phyloP scores from a whole-genome alignment of 2,113 vertebrate species.

The Cyphomyrus discorhynchus region DNA sequence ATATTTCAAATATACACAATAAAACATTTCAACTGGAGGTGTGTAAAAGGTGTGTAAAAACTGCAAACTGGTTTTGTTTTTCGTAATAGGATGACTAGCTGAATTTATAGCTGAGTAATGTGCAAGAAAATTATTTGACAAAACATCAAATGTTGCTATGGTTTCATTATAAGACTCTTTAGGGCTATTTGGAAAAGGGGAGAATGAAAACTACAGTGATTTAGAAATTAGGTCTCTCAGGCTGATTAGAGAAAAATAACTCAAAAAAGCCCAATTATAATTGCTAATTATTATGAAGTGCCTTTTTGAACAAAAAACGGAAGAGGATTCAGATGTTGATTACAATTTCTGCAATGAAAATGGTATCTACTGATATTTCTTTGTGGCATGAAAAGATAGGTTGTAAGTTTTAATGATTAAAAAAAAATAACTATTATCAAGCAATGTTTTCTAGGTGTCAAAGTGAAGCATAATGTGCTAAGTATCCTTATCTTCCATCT shows the following conservation, averaged over 20 bases:
- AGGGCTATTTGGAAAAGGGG: constrained; percentile 2
- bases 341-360: constrained; percentile 23
- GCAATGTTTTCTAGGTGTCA: constrained; percentile 48
- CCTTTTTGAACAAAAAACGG: constrained; percentile 45
- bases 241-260: constrained; percentile 54
- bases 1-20: background rate
- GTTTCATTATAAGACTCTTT: constrained; percentile 32
- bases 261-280: constrained; percentile 57
- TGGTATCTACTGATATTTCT: constrained; percentile 22
- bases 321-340: constrained; percentile 22
- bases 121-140: constrained; percentile 20
- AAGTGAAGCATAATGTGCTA: constrained; percentile 45
- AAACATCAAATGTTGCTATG: constrained; percentile 35
- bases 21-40: background rate
- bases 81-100: constrained; percentile 24
- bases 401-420: constrained; percentile 28
- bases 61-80: background rate
- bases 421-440: constrained; percentile 27
- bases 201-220: constrained; percentile 35
- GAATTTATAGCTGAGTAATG: constrained; percentile 25
- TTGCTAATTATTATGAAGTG: constrained; percentile 59
- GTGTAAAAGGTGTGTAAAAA: background rate
- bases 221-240: constrained; percentile 48
- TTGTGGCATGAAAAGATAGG: constrained; percentile 17
- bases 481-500: constrained; percentile 70